A percentile compares a stretch with the other conserved stretches of the same genome.
Conservation (phyloP, 1,140 invertebrate species). For the Bradynema listronoti region DNA sequence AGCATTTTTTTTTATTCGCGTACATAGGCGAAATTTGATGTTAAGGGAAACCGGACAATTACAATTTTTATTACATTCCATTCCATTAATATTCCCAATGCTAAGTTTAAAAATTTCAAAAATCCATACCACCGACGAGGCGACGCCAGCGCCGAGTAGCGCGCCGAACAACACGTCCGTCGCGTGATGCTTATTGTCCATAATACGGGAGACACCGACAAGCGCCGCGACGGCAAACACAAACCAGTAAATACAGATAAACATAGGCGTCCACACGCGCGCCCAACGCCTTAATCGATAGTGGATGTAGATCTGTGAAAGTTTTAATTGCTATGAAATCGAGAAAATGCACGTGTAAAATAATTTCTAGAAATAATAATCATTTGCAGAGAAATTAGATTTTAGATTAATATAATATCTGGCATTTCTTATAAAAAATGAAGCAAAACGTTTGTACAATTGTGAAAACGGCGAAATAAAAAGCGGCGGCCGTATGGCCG, state of each 20-base stretch:
- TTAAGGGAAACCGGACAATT: no score
- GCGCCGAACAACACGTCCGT: constrained; percentile 12
- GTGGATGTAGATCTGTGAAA: constrained; percentile 8
- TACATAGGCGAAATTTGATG: no score
- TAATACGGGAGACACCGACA: constrained; percentile 10
- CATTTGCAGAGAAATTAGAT: background rate
- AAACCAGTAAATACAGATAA: constrained; percentile 5
- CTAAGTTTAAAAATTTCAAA: no score
- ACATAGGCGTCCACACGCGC: background rate
- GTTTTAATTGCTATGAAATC: no score
- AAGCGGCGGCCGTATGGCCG: constrained; percentile 14
- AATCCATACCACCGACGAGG: constrained; percentile 13
- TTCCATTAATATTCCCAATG: no score
- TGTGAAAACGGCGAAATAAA: constrained; percentile 16
- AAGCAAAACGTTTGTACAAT: no score
- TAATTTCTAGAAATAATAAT: no score
- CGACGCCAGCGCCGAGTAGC: background rate
- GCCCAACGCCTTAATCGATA: constrained; percentile 6
- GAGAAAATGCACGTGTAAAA: no score
- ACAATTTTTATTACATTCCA: no score
- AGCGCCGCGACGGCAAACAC: background rate
- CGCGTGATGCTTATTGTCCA: constrained; percentile 17
- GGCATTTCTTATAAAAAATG: no score
- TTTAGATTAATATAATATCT: background rate
- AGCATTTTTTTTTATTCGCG: no score